These are phyloP conservation scores for Lutjanus campechanus DNA, from an alignment of 2,797 vertebrate species.

Conservation along the genomic window DNA sequence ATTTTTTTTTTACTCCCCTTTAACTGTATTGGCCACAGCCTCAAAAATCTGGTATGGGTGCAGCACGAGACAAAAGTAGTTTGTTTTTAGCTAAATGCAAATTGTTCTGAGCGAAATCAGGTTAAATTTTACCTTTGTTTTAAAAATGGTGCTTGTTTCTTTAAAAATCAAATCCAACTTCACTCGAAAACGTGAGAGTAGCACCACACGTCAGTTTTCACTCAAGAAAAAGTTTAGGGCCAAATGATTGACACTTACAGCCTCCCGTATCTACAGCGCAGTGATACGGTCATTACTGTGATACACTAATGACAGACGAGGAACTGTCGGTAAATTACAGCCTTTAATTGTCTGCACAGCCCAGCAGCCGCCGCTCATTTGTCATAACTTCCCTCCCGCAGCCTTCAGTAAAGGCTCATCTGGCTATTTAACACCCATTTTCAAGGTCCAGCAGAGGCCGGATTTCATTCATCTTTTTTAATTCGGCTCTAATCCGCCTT, in stretches of 20 bases:
- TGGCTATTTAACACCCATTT: slow-evolving; percentile 36
- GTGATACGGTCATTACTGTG: slow-evolving; percentile 22
- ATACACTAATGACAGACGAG: slow-evolving; percentile 36
- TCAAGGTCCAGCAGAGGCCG: slow-evolving; percentile 20
- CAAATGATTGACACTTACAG: background rate
- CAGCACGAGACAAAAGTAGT: too few species aligned
- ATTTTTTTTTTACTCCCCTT: too few species aligned
- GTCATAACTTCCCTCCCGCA: slow-evolving; percentile 38
- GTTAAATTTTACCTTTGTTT: background rate
- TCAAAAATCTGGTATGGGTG: too few species aligned
- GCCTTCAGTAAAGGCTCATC: slow-evolving; percentile 41
- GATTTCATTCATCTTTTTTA: background rate
- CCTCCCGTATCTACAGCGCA: background rate
- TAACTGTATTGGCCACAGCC: too few species aligned
- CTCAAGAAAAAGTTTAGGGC: background rate
- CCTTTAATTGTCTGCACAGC: slow-evolving; percentile 47
- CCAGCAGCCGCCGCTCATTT: slow-evolving; percentile 21
- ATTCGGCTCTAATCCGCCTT: slow-evolving; percentile 62
- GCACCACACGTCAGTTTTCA: background rate
- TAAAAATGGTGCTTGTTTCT: background rate
- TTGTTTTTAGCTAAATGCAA: background rate
- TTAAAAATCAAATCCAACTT: background rate
- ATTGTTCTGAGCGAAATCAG: background rate
- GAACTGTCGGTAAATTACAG: slow-evolving; percentile 40
- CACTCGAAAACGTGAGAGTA: too few species aligned